A percentile compares a stretch with the other conserved stretches of the same genome.
Evolutionary conservation across 2,888 invertebrate species (phyloP).

Genomic region (Spialia ferax): DNA sequence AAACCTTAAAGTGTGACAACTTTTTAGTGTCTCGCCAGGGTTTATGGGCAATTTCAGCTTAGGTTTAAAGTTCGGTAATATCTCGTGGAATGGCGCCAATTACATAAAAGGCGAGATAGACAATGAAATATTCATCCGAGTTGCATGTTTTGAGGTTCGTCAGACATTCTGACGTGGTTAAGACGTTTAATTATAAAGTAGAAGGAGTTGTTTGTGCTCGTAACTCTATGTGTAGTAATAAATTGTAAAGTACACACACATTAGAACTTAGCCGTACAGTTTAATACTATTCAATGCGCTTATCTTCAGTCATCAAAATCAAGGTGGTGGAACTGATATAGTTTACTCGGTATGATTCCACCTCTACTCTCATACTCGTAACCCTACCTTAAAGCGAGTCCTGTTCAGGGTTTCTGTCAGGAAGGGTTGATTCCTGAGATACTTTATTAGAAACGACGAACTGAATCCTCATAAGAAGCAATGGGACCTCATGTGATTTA

Average conservation of each 20-base stretch:
- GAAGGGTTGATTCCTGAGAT: too few species aligned
- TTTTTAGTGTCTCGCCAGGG: constrained; percentile 23
- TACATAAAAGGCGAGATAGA: constrained; percentile 19
- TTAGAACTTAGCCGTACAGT: too few species aligned
- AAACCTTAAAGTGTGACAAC: constrained; percentile 22
- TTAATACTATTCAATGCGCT: too few species aligned
- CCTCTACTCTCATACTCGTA: too few species aligned
- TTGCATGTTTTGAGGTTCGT: constrained; percentile 10
- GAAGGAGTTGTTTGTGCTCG: background rate
- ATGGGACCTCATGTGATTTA: too few species aligned
- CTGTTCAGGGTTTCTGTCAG: too few species aligned
- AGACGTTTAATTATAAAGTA: constrained; percentile 11
- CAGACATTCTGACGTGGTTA: constrained; percentile 22
- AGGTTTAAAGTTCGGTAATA: constrained; percentile 35
- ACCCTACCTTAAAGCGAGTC: too few species aligned
- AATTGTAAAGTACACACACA: background rate
- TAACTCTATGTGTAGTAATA: background rate
- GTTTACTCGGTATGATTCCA: too few species aligned
- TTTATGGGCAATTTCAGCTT: constrained; percentile 38
- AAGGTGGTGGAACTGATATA: too few species aligned
- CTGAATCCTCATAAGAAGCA: too few species aligned
- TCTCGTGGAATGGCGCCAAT: constrained; percentile 21
- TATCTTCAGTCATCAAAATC: too few species aligned
- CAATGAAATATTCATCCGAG: constrained; percentile 33
- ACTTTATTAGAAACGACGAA: too few species aligned